Evolutionary conservation across 2,113 vertebrate genomes (phyloP), one percentile per base, ranked within the genome.

Genomic region (Sarotherodon lohbergeri): DNA sequence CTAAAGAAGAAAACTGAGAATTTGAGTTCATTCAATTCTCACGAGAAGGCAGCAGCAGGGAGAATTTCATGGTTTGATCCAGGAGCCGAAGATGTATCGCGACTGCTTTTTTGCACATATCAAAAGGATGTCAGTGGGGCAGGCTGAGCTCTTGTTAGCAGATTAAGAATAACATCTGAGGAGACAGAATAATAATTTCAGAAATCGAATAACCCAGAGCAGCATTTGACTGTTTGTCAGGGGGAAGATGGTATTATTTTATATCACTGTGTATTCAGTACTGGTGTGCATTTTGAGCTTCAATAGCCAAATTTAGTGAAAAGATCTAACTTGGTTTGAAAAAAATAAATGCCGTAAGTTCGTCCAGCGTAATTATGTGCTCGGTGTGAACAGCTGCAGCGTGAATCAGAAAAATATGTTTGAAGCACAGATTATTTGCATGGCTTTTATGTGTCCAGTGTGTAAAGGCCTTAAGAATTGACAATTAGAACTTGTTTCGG

Each of bases 231-330:
- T 22, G 61, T 66, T 66, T 66, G 61, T 13, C 10, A 0, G 34
- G 0, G 61, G 34, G 10, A 36, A 36, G 19, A 66, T n/a, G 61
- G 19, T 66, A 0, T 66, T 66, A 66, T 66, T 66, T 66, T 1
- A 66, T 22, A 66, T 66, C 61, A 66, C 19, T 66, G 34, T 39
- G 34, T 66, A 66, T 66, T 66, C 19, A 39, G 34, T 1, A 1
- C 61, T 39, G 61, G 39, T 11, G 34, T 66, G 10, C 10, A 1
- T 39, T 39, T 39, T 66, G 34, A 39, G 34, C 34, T 66, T 66
- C 34, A n/a, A 1, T 0, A n/a, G 34, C 61, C 61, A 66, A 66
- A 39, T 66, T 66, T 66, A 39, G 34, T 39, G 19, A 39, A 66
- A 66, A 39, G 34, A 13, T 39, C 6, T 0, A 5, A 66, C 19